Evolutionary conservation across 2,888 invertebrate species (phyloP).

Genomic region (Panopea generosa): DNA sequence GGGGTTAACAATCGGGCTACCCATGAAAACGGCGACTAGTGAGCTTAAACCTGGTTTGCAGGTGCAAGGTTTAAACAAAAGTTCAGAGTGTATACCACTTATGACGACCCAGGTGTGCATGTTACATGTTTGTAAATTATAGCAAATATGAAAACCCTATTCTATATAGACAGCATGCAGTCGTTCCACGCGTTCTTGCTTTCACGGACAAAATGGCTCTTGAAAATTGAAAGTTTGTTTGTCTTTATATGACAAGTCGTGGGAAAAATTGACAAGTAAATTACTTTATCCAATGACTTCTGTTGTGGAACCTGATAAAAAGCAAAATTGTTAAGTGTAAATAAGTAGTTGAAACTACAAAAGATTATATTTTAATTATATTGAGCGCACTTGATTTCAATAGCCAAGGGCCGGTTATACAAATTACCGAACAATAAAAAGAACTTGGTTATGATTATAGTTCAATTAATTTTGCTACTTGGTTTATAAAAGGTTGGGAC

Average conservation of each 20-base stretch:
- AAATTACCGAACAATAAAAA: background rate
- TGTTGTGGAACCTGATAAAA: background rate
- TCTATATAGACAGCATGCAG: background rate
- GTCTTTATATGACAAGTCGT: background rate
- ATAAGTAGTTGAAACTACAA: background rate
- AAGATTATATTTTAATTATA: background rate
- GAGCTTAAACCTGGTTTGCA: no score
- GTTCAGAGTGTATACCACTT: no score
- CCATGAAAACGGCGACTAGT: no score
- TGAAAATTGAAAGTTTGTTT: constrained; percentile 1
- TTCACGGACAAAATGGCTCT: background rate
- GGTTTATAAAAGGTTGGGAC: background rate
- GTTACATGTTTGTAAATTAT: no score
- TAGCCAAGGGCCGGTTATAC: background rate
- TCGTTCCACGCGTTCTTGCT: background rate
- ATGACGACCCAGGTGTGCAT: no score
- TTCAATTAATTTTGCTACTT: constrained; percentile 5
- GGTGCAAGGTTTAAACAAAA: no score
- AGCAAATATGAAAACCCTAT: no score
- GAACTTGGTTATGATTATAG: constrained; percentile 1
- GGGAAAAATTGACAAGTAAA: constrained; percentile 1
- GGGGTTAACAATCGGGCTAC: no score
- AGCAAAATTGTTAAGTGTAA: constrained; percentile 5
- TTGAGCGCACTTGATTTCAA: background rate
- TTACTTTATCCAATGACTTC: background rate